Conservation (phyloP, 2,888 invertebrate species). For the Bellardia bayeri region DNA sequence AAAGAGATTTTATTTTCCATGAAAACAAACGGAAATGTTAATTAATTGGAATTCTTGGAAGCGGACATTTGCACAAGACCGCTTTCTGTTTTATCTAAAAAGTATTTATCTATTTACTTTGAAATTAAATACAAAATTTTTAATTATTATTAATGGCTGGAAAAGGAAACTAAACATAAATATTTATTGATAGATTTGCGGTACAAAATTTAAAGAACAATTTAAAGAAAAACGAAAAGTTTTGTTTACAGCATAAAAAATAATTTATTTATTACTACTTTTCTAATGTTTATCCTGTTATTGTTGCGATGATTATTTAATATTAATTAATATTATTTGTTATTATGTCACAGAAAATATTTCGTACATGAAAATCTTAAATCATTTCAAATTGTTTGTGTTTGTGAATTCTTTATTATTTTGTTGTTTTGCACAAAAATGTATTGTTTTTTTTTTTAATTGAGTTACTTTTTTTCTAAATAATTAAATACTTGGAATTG, state of each 20-base stretch:
- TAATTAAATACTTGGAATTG: slow-evolving; percentile 5
- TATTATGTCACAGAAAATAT: slow-evolving; percentile 5
- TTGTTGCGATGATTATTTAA: not conserved
- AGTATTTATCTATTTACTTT: not conserved
- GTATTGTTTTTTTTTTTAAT: slow-evolving; percentile 10
- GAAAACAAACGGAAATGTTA: not conserved
- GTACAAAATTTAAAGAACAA: not conserved
- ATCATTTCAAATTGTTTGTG: not conserved
- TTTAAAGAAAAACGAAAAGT: not conserved
- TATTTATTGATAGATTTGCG: not conserved
- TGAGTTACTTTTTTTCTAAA: not conserved
- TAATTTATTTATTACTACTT: not conserved
- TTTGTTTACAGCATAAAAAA: slow-evolving; percentile 1
- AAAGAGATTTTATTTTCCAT: not conserved
- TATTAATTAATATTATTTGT: not conserved
- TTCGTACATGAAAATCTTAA: not conserved
- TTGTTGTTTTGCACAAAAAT: not conserved
- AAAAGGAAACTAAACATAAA: not conserved
- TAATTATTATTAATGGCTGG: not conserved
- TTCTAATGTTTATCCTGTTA: too few relatives aligned
- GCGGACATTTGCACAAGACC: slow-evolving; percentile 19
- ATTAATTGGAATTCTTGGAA: not conserved
- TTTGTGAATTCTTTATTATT: not conserved
- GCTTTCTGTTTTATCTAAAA: not conserved
- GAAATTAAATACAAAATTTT: not conserved